Evolutionary conservation across 1,140 invertebrate genomes (phyloP), one percentile per base, ranked within the genome.

Genomic region (Eupristina koningsbergeri): DNA sequence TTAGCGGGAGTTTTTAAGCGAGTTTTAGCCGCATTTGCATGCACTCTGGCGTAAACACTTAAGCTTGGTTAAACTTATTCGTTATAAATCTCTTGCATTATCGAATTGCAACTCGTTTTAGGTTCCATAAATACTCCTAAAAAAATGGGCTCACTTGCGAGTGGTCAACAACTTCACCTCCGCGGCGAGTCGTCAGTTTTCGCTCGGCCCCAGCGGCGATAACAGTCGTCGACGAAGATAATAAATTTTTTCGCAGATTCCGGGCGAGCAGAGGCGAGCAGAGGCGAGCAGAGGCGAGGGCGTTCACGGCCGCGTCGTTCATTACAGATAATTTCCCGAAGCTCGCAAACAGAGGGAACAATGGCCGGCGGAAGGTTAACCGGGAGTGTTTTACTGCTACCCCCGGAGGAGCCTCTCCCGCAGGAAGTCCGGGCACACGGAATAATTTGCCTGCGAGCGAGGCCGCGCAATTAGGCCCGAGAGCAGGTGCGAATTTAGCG

Each of bases 401-500:
- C 36, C 64, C 36, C 19, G 9, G 36, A 31, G 3, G 53, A 3
- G 36, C 36, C 36, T n/a, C 67, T 36, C 15, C 22, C 26, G 39
- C 67, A 71, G 67, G 67, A 71, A 71, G 67, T 71, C 67, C 36
- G 34, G 29, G 19, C 67, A 41, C 41, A 19, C n/a, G 19, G 39
- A 41, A 71, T 71, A 26, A 41, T 71, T 71, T 31, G 67, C 67
- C 17, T 71, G 41, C 36, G 36, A 17, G 5, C 22, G 41, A 36
- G 36, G 36, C 19, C 22, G 36, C 0, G 39, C 36, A 71, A 71
- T 71, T 71, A 71, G 67, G 7, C 22, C n/a, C n/a, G 67, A 11
- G 39, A 71, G 36, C 67, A 71, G 67, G 67, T 71, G 67, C 36
- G 36, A 71, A 71, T 71, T 71, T 36, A 71, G 36, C 36, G 39